Percentiles rank a stretch among this genome's conserved stretches.
Evolutionary conservation across 2,888 invertebrate genomes (phyloP).

Genomic region (Glyphotaelius pellucidus): DNA sequence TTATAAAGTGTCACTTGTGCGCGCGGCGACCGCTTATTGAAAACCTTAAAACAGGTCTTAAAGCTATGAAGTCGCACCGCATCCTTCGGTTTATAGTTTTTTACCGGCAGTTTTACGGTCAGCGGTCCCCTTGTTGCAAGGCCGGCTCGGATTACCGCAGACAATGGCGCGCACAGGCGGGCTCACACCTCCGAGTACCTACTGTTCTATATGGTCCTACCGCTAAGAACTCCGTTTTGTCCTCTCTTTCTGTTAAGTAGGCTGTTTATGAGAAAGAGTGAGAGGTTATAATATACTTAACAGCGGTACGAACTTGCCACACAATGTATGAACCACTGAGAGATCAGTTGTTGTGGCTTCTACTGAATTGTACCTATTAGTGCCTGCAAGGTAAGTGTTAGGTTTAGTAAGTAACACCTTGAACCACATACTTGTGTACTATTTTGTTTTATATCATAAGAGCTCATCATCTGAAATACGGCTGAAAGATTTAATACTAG

Average conservation of each 20-base stretch:
- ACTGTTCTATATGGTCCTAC: not conserved
- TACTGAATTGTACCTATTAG: no score
- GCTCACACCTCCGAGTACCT: constrained; percentile 46
- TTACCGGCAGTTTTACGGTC: constrained; percentile 55
- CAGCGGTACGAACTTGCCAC: not conserved
- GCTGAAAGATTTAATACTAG: no score
- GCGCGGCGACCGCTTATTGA: not conserved
- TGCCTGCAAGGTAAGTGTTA: not conserved
- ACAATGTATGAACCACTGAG: no score
- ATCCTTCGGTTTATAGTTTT: constrained; percentile 50
- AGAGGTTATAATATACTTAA: not conserved
- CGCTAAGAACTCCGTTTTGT: not conserved
- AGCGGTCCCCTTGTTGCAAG: constrained; percentile 42
- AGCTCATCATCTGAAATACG: not conserved
- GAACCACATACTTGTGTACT: not conserved
- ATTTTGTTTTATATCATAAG: not conserved
- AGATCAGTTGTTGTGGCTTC: no score
- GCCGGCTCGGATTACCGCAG: constrained; percentile 53
- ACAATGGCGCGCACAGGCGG: constrained; percentile 47
- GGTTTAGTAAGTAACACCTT: not conserved
- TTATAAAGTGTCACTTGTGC: constrained; percentile 15
- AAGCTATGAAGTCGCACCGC: constrained; percentile 13
- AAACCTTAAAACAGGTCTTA: constrained; percentile 5
- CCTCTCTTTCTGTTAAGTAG: not conserved
- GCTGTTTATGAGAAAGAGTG: not conserved